Conservation (phyloP, 92 coral and sea anemone species). For the Palythoa caribaeorum region DNA sequence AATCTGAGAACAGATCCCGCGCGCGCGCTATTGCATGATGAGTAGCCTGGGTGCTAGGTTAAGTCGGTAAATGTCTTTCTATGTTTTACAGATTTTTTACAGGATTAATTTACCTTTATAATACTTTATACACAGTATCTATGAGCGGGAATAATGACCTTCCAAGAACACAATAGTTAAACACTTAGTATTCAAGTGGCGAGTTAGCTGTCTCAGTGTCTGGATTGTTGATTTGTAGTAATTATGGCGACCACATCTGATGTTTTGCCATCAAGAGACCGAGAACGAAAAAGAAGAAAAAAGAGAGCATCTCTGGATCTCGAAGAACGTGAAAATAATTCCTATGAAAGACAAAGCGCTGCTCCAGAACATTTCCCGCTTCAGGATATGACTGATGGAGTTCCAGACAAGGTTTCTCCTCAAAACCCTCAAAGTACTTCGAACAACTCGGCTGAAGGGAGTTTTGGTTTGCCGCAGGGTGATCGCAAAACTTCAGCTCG, state of each 20-base stretch:
- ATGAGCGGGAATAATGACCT: neutral
- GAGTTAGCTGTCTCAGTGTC: neutral
- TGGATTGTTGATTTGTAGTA: neutral
- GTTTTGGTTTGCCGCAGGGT: constrained; percentile 72
- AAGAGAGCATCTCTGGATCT: constrained; percentile 89
- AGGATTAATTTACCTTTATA: neutral
- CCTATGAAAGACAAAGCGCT: constrained; percentile 77
- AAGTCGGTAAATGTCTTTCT: neutral
- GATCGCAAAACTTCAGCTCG: constrained; percentile 68
- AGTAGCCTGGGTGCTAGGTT: neutral
- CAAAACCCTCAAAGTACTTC: constrained; percentile 72
- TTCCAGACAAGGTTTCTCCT: constrained; percentile 24
- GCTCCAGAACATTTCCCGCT: constrained; percentile 79
- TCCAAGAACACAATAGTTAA: neutral
- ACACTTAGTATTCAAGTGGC: neutral
- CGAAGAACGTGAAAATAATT: constrained; percentile 83
- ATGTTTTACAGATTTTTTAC: neutral
- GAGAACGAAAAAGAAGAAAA: constrained; percentile 83
- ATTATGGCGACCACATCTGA: constrained; percentile 22
- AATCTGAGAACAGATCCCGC: neutral
- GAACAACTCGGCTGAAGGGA: constrained; percentile 87
- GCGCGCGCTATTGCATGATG: no score
- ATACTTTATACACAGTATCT: neutral
- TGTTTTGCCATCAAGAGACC: constrained; percentile 45
- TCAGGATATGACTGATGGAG: constrained; percentile 84